Evolutionary conservation across 2,113 vertebrate genomes (phyloP).

Genomic region (Ammospiza nelsoni): DNA sequence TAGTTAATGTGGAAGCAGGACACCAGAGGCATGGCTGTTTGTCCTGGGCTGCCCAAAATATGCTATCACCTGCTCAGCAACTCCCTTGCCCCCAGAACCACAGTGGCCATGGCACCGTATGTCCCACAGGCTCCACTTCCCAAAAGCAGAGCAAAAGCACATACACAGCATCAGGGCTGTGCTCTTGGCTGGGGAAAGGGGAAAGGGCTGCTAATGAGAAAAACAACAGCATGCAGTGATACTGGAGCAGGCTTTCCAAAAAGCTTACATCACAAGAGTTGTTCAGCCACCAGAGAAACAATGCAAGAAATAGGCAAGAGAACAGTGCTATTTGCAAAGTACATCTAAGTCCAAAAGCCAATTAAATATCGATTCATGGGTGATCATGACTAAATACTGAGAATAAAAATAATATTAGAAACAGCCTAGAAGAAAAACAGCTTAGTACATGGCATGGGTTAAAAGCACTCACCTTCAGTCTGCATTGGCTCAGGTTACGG

Average conservation of each 20-base stretch:
- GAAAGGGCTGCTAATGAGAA: neutral
- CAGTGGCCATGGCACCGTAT: fast-evolving
- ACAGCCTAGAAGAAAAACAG: neutral
- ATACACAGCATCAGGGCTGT: neutral
- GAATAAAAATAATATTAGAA: neutral
- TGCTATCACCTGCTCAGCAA: fast-evolving
- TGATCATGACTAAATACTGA: neutral
- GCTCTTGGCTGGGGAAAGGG: fast-evolving
- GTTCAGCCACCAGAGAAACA: neutral
- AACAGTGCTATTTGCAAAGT: neutral
- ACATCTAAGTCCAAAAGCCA: neutral
- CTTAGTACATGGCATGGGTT: neutral
- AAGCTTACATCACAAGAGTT: neutral
- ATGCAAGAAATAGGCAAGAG: neutral
- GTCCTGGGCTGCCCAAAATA: neutral
- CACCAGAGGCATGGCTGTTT: neutral
- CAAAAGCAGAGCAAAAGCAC: neutral
- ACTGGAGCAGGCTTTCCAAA: neutral
- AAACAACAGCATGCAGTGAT: neutral
- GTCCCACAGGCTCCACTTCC: neutral
- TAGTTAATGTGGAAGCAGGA: fast-evolving
- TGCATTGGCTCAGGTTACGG: neutral
- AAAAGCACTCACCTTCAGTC: neutral
- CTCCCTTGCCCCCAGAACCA: fast-evolving
- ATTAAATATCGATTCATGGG: neutral